phyloP scores from a whole-genome alignment of 2,797 vertebrate species.

The Enteromius anoplus region DNA sequence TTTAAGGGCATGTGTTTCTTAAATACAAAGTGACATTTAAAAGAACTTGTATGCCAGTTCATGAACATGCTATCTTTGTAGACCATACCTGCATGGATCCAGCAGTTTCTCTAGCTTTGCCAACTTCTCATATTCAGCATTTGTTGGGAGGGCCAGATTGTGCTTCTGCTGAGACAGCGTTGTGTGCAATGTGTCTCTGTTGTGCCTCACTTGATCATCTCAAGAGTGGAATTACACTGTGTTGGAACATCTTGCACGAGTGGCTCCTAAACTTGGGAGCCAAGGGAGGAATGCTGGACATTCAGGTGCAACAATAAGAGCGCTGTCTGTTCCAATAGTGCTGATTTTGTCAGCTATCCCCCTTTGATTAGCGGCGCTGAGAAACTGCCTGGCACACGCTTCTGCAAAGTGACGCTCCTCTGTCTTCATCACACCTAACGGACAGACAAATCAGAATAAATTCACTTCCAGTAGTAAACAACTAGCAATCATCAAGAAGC shows the following conservation, averaged over 20 bases:
- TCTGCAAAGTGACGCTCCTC: slow-evolving; percentile 29
- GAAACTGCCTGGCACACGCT: slow-evolving; percentile 14
- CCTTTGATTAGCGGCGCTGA: no score
- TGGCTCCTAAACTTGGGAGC: background rate
- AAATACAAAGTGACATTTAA: no score
- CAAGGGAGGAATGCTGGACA: background rate
- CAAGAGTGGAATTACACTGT: slow-evolving; percentile 40
- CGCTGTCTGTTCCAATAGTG: no score
- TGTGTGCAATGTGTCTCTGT: slow-evolving; percentile 32
- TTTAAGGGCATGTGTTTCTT: no score
- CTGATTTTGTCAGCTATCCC: no score
- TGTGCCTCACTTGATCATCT: slow-evolving; percentile 36
- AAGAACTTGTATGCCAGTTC: no score
- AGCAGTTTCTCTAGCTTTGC: no score
- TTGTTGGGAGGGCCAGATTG: no score
- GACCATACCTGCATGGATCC: no score
- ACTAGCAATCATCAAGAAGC: no score
- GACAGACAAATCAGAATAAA: slow-evolving; percentile 8
- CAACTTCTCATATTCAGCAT: no score
- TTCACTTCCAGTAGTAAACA: background rate
- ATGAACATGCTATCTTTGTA: no score
- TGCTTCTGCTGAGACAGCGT: slow-evolving; percentile 38
- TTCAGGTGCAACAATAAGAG: background rate
- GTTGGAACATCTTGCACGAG: slow-evolving; percentile 48
- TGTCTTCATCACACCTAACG: slow-evolving; percentile 35